Evolutionary conservation across 2,113 vertebrate genomes (phyloP).

Genomic region (Brienomyrus brachyistius): DNA sequence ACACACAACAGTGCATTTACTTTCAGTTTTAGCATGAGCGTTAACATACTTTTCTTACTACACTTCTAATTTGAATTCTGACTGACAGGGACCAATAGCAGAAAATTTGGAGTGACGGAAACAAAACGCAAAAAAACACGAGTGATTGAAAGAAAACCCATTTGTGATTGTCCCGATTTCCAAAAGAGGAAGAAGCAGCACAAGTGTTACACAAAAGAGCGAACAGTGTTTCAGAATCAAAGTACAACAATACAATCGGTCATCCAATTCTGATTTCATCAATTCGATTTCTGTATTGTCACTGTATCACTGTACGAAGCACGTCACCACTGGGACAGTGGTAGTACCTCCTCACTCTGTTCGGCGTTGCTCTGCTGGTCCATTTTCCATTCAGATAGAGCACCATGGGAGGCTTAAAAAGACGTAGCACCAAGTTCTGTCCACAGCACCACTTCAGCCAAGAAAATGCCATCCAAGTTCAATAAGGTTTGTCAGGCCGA

Average conservation of each 20-base stretch:
- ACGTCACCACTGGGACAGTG: not conserved
- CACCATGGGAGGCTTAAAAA: constrained; percentile 1
- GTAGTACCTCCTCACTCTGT: not conserved
- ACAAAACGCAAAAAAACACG: not conserved
- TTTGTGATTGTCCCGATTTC: not conserved
- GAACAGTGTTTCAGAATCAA: not conserved
- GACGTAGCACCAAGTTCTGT: constrained; percentile 1
- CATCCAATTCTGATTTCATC: not conserved
- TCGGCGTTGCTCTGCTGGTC: not conserved
- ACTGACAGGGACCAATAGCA: not conserved
- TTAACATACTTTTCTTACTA: not conserved
- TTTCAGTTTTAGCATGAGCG: not conserved
- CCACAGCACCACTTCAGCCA: not conserved
- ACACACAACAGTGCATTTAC: not conserved
- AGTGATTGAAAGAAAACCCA: not conserved
- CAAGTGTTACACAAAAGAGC: not conserved
- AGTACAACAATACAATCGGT: not conserved
- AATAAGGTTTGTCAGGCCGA: not conserved
- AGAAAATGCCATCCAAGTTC: not conserved
- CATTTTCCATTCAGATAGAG: not conserved
- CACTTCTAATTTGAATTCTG: not conserved
- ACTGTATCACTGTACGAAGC: not conserved
- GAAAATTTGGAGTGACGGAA: not conserved
- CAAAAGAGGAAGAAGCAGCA: not conserved
- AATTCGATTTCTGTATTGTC: not conserved